These are phyloP conservation scores for Dasyornis broadbenti DNA, from an alignment of 2,113 vertebrate species.

Conservation along the genomic window DNA sequence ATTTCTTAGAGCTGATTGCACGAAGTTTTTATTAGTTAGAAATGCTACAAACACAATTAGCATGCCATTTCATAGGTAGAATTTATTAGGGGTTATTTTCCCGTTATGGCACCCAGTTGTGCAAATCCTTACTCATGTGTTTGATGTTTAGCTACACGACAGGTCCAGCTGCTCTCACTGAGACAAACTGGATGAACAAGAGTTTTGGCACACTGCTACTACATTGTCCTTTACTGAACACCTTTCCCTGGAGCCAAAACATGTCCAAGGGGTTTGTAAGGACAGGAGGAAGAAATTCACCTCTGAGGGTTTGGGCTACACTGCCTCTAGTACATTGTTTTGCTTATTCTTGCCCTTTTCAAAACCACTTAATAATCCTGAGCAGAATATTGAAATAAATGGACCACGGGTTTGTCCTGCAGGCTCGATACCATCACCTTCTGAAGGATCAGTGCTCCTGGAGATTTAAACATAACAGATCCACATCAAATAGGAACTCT, in stretches of 20 bases:
- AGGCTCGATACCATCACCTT: not conserved
- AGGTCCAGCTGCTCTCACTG: not conserved
- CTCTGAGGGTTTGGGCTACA: not conserved
- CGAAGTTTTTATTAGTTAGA: not conserved
- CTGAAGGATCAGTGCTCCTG: not conserved
- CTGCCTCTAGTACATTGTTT: not conserved
- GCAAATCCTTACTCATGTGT: not conserved
- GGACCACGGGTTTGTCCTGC: not conserved
- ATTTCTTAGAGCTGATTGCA: not conserved
- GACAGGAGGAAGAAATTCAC: not conserved
- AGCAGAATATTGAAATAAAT: not conserved
- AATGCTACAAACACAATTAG: not conserved
- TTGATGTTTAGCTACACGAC: not conserved
- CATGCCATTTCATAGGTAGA: not conserved
- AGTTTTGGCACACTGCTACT: not conserved
- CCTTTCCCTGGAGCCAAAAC: not conserved
- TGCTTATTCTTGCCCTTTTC: not conserved
- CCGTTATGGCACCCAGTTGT: not conserved
- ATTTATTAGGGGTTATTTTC: not conserved
- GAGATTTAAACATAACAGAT: not conserved
- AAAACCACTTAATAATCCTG: not conserved
- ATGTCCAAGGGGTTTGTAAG: not conserved
- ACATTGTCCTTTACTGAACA: not conserved
- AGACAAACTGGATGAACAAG: not conserved
- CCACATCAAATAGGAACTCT: not conserved